phyloP scores from a whole-genome alignment of 92 coral and sea anemone species.

The Heteractis magnifica region DNA sequence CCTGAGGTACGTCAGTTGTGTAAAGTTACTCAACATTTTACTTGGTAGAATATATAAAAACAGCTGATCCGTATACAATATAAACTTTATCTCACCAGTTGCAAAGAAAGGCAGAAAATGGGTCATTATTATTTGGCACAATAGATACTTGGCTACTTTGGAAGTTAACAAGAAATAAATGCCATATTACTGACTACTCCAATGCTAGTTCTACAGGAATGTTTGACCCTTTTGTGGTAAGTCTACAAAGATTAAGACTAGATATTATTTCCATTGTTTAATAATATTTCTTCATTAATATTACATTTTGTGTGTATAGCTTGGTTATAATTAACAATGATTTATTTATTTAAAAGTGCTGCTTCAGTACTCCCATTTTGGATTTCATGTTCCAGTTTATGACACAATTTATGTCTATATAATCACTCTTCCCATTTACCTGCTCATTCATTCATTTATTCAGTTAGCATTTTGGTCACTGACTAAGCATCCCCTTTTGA shows the following conservation, averaged over 20 bases:
- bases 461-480: no score
- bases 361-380: no score
- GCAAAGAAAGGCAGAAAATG: conserved; percentile 77
- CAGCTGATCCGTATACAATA: no score
- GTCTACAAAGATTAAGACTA: conserved; percentile 1
- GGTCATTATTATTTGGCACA: conserved; percentile 83
- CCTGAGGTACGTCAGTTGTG: conserved; percentile 54
- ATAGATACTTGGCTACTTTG: conserved; percentile 94
- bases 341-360: no score
- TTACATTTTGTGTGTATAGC: no score
- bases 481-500: no score
- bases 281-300: no score
- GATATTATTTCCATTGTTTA: background rate
- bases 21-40: background rate
- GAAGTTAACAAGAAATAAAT: conserved; percentile 86
- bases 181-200: conserved; percentile 87
- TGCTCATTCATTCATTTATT: no score
- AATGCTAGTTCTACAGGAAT: conserved; percentile 96
- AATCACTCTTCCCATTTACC: no score
- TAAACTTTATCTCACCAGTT: conserved; percentile 37
- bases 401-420: no score
- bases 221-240: conserved; percentile 95
- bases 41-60: background rate
- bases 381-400: no score
- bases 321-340: no score